Conservation (phyloP, 2,797 vertebrate species). For the Sebastes minor region DNA sequence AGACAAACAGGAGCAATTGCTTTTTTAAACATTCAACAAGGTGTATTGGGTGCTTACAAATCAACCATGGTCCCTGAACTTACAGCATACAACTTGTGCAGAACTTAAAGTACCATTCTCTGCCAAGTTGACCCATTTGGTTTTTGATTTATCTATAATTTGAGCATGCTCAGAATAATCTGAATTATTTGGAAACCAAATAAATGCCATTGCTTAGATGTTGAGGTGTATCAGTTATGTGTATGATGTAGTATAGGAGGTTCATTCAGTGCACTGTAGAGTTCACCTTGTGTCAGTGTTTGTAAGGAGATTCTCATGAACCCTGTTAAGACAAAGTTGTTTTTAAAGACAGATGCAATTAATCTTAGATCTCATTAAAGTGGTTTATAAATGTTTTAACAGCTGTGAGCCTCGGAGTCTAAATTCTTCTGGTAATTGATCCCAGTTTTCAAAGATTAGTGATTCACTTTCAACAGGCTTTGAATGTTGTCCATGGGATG, state of each 20-base stretch:
- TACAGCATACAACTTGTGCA: neutral
- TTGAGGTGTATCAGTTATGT: neutral
- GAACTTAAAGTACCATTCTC: neutral
- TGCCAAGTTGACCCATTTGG: neutral
- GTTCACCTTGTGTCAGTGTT: neutral
- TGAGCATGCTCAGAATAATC: neutral
- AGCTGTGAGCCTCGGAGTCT: constrained; percentile 26
- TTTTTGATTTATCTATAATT: neutral
- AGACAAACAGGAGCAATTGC: constrained; percentile 41
- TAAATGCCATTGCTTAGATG: neutral
- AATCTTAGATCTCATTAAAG: constrained; percentile 2
- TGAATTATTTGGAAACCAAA: neutral
- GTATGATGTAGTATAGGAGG: neutral
- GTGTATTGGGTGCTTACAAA: constrained; percentile 27
- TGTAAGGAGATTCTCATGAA: constrained; percentile 37
- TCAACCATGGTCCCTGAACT: constrained; percentile 13
- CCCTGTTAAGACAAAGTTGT: neutral
- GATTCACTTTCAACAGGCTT: neutral
- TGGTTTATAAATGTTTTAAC: constrained; percentile 32
- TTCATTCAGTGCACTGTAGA: neutral
- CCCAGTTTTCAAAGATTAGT: neutral
- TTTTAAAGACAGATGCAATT: constrained; percentile 9
- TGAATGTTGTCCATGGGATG: neutral
- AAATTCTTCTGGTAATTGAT: constrained; percentile 12
- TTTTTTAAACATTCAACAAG: constrained; percentile 41